Evolutionary conservation across 2,797 vertebrate species (phyloP).

Genomic region (Bradypodion ventrale): DNA sequence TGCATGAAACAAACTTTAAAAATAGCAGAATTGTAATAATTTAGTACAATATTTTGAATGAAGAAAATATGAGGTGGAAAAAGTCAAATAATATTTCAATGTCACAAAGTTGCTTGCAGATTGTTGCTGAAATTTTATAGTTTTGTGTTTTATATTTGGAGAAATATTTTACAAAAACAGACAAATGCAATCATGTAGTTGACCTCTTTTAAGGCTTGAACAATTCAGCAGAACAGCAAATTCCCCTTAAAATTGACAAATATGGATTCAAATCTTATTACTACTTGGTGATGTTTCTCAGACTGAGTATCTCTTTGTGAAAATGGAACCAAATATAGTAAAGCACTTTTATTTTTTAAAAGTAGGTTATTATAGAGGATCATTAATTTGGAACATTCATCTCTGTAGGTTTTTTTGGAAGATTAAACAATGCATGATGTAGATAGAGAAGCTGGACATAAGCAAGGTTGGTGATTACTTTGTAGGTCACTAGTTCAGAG

Average conservation of each 20-base stretch:
- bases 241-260: neutral
- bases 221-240: neutral
- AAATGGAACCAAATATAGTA: too few relatives aligned
- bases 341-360: too few relatives aligned
- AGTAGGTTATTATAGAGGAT: too few relatives aligned
- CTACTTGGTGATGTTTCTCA: too few relatives aligned
- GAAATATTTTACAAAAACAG: neutral
- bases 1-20: conserved; percentile 46
- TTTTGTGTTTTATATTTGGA: neutral
- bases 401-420: too few relatives aligned
- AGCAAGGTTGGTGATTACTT: too few relatives aligned
- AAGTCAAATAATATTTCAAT: neutral
- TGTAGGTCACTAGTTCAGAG: too few relatives aligned
- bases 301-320: neutral
- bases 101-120: neutral
- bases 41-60: conserved; percentile 43
- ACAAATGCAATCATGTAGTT: neutral
- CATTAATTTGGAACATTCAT: too few relatives aligned
- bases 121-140: neutral
- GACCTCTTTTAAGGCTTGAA: neutral
- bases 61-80: neutral
- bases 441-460: too few relatives aligned
- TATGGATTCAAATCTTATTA: too few relatives aligned
- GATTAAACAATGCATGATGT: too few relatives aligned
- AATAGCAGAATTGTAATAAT: conserved; percentile 25